Base-by-base conservation (phyloP, 2,113 vertebrate species). In the Fulica atra region DNA sequence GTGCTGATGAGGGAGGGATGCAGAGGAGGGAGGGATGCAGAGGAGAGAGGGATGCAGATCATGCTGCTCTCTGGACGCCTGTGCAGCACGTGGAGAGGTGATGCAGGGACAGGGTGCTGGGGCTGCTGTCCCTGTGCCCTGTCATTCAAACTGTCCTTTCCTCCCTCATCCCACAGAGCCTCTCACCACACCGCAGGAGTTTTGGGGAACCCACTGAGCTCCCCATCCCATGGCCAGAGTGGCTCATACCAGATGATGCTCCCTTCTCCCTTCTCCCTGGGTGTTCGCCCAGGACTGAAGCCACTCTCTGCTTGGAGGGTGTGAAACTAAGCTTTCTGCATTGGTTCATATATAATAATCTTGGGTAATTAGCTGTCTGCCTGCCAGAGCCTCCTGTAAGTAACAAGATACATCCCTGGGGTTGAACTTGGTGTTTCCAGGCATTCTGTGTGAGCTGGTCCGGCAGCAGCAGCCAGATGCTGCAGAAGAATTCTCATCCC, bases 171-270 rank as follows among this genome's bases (percentile, higher is more conserved):
- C 19, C 35, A 4, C 25, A 4, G 9, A 12, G 10, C 33, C 50
- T 38, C 23, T 29, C 9, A 1, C 29, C 40, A 21, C 7, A 2
- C 40, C 13, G 11, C 29, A 13, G 8, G 19, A 5, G 10, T 21
- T 64, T 33, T 18, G 36, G 38, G 26, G 35, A 13, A 76, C 8
- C 74, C 68, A 46, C 21, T 48, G 20, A 48, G 48, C 21, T n/a
- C 16, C 72, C 29, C 6, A 0, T 42, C 8, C 70, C 6, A 1
- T 2, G 44, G 40, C 26, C n/a, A 16, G 44, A 10, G 17, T 40
- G 46, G 10, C 44, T 48, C 1, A 0, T 8, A 9, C 13, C 35
- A 25, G 11, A 6, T 2, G 0, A 4, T 0, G 2, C 3, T 61
- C 44, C 12, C 4, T 10, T 1, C 28, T 66, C 9, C 56, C 53